These are phyloP conservation scores for Tricholaema leucomelas DNA, from an alignment of 2,113 vertebrate species.

Conservation along the genomic window DNA sequence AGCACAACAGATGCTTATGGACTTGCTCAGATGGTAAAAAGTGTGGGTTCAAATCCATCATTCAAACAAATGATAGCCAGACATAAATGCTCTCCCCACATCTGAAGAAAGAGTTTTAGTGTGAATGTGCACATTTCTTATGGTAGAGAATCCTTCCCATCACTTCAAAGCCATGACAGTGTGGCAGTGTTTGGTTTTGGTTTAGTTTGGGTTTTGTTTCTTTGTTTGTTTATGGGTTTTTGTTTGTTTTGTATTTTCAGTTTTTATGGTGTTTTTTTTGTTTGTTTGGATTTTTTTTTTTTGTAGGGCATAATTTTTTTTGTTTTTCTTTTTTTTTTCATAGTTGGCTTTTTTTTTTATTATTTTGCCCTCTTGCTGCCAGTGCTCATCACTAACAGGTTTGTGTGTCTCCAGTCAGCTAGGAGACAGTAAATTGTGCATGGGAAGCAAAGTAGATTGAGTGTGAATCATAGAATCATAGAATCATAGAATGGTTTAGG, in stretches of 20 bases:
- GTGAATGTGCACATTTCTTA: background rate
- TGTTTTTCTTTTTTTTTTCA: too few species aligned
- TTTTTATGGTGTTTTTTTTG: too few species aligned
- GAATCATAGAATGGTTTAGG: too few species aligned
- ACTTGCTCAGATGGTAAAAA: background rate
- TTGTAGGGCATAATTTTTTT: too few species aligned
- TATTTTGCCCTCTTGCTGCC: too few species aligned
- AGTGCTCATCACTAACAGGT: background rate
- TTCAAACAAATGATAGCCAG: background rate
- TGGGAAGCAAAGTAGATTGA: background rate
- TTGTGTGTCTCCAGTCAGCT: background rate
- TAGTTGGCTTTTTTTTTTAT: background rate
- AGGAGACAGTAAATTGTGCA: background rate
- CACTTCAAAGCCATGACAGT: background rate
- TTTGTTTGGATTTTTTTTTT: too few species aligned
- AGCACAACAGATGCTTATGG: too few species aligned
- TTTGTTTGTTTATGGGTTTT: too few species aligned
- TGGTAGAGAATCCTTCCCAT: background rate
- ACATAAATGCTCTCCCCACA: accelerated
- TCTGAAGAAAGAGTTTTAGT: background rate
- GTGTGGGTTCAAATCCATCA: background rate
- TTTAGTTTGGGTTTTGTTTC: too few species aligned
- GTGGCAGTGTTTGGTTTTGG: too few species aligned
- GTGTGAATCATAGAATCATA: too few species aligned
- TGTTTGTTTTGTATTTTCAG: too few species aligned